A percentile compares a stretch with the other conserved stretches of the same genome.
Evolutionary conservation across 2,797 vertebrate species (phyloP).

Genomic region (Arvicola amphibius): DNA sequence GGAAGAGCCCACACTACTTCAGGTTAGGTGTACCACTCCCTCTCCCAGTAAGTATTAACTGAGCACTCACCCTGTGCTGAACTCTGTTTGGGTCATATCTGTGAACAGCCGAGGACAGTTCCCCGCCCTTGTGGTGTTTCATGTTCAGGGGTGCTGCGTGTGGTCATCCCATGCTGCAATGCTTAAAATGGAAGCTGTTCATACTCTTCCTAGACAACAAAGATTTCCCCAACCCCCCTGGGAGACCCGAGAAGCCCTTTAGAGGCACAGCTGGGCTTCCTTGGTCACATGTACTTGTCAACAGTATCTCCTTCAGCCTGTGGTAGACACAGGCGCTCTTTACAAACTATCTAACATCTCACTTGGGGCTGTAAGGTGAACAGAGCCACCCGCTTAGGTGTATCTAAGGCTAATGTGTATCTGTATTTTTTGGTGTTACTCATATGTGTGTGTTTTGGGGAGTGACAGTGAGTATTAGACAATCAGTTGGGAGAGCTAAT

Average conservation of each 20-base stretch:
- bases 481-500: background rate
- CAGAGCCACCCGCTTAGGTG: background rate
- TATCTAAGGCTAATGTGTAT: background rate
- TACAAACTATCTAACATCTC: background rate
- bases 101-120: background rate
- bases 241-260: background rate
- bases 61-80: background rate
- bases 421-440: background rate
- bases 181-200: background rate
- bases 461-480: background rate
- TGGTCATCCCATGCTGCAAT: background rate
- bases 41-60: background rate
- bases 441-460: background rate
- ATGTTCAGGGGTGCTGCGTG: background rate
- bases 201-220: background rate
- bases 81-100: background rate
- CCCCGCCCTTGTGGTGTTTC: background rate
- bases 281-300: background rate
- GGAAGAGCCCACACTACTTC: background rate
- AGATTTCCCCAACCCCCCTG: rapidly evolving
- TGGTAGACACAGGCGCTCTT: background rate
- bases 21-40: background rate
- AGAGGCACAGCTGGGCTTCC: background rate
- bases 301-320: background rate
- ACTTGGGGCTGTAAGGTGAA: background rate